Evolutionary conservation across 1,140 invertebrate species (phyloP).

Genomic region (Ceratina japonica): DNA sequence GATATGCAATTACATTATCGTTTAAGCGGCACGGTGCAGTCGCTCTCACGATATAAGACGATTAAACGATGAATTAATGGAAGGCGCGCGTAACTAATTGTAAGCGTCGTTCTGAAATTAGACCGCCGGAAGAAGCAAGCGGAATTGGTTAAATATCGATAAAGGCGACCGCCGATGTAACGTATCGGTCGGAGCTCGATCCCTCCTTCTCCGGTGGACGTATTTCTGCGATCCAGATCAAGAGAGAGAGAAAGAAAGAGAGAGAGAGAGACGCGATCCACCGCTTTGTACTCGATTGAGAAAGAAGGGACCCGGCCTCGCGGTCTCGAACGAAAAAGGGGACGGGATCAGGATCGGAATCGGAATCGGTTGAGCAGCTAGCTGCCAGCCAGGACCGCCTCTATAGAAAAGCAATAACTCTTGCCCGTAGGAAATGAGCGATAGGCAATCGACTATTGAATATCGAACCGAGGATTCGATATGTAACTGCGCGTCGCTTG

Average conservation of each 20-base stretch:
- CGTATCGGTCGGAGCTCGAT: neutral
- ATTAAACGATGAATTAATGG: constrained; percentile 40
- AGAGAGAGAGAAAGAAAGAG: no score
- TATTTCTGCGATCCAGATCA: no score
- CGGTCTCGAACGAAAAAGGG: no score
- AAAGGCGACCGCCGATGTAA: neutral
- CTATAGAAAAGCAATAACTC: constrained; percentile 50
- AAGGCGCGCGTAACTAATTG: constrained; percentile 13
- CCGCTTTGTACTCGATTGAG: neutral
- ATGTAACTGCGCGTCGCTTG: constrained; percentile 39
- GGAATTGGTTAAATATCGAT: constrained; percentile 13
- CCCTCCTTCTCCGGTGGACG: no score
- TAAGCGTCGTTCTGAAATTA: constrained; percentile 4
- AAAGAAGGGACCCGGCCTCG: neutral
- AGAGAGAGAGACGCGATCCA: neutral
- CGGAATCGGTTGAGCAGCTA: neutral
- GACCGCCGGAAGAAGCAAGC: constrained; percentile 10
- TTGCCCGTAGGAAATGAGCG: constrained; percentile 48
- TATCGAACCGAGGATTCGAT: constrained; percentile 45
- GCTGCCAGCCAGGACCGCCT: neutral
- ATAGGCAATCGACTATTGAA: constrained; percentile 52
- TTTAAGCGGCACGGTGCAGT: constrained; percentile 15
- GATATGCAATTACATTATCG: constrained; percentile 49
- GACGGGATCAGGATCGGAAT: neutral
- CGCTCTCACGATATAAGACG: constrained; percentile 29